These are phyloP conservation scores for Antitype chi DNA, from an alignment of 2,888 invertebrate species.

Conservation along the genomic window DNA sequence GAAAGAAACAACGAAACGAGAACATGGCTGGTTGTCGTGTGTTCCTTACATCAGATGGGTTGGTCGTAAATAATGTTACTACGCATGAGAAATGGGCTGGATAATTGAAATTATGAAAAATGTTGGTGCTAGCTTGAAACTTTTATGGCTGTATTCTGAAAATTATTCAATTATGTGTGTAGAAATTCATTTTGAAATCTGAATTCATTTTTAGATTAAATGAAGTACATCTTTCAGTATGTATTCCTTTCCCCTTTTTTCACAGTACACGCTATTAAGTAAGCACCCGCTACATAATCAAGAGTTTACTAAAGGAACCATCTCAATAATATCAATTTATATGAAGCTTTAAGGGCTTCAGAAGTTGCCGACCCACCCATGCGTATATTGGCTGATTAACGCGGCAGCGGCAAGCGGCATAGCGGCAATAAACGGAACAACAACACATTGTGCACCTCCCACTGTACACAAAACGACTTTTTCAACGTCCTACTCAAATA, in stretches of 20 bases:
- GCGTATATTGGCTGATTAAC: slow-evolving; percentile 62
- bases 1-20: slow-evolving; percentile 72
- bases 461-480: slow-evolving; percentile 85
- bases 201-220: neutral
- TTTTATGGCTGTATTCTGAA: neutral
- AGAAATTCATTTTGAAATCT: neutral
- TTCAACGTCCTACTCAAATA: slow-evolving; percentile 87
- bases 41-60: slow-evolving; percentile 55
- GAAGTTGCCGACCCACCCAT: slow-evolving; percentile 52
- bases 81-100: slow-evolving; percentile 36
- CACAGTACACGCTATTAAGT: neutral
- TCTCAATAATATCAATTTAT: slow-evolving; percentile 24
- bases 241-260: too few species aligned
- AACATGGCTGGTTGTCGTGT: slow-evolving; percentile 60
- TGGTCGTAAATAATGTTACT: slow-evolving; percentile 51
- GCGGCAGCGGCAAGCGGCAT: slow-evolving; percentile 61
- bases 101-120: slow-evolving; percentile 52
- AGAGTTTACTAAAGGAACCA: neutral
- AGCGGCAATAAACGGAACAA: slow-evolving; percentile 79
- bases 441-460: slow-evolving; percentile 77
- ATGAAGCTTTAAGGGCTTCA: slow-evolving; percentile 8
- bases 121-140: neutral
- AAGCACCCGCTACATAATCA: neutral
- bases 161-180: neutral
- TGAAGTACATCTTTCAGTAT: neutral